Base-by-base conservation (phyloP, 1,140 invertebrate species). In the Atta cephalotes region DNA sequence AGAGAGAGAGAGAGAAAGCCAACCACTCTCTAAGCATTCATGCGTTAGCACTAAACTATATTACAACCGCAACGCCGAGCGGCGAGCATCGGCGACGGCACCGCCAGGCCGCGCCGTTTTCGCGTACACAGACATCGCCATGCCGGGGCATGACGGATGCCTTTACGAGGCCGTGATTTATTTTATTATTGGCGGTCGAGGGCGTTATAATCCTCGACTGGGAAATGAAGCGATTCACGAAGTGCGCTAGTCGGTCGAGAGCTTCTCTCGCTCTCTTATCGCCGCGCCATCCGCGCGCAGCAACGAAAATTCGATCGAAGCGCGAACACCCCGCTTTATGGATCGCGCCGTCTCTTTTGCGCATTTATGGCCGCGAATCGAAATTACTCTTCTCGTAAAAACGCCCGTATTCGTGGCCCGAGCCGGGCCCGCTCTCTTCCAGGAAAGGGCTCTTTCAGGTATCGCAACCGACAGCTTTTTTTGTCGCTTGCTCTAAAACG, bases 91-190 rank as follows among this genome's bases (percentile, higher is more conserved):
- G 88, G 71, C 71, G 79, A 68, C 35, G 65, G 72, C 76, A 81
- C 62, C 71, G 62, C 49, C 74, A 35, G 66, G 74, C 58, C 72
- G 63, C 28, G 31, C 21, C 82, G 74, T 35, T 86, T 80, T 66
- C 85, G 80, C 80, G 62, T 66, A 66, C 49, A 53, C 78, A 80
- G 78, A 77, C 63, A 80, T 14, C 62, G 62, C 63, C 28, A 72
- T 18, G 79, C 63, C 85, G 56, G 4, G 31, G 81, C 90, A 92
- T 93, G 92, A 93, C 92, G 92, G 92, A 92, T 93, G 92, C 68
- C 92, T 94, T 94, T 94, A 94, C 92, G 93, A 94, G 93, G 85
- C 82, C 63, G 92, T 93, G 93, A 94, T 94, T 94, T 94, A 94
- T 94, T 94, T 94, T 94, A 94, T 94, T 92, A 93, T 90, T 88